Base-by-base conservation (phyloP, 2,797 vertebrate species). In the Micromesistius poutassou region DNA sequence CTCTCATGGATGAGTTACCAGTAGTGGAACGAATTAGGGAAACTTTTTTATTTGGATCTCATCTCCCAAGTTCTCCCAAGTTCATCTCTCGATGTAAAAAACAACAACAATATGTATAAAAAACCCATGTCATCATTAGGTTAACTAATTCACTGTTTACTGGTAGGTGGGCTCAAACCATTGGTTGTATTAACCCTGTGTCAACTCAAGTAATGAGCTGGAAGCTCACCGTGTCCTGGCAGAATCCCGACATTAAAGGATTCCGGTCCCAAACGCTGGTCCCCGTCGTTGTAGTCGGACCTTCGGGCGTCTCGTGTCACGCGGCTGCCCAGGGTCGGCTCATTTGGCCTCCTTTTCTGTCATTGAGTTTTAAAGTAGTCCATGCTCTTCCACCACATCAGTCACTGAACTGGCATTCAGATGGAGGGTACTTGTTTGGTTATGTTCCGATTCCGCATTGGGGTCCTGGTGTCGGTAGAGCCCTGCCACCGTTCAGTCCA, bases 21-120 rank as follows among this genome's bases (percentile, higher is more conserved):
- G 55, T 75, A 85, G 84, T 5, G 13, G 8, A 25, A 76, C 9
- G 25, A 68, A 68, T 68, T 68, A 68, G 81, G 66, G 2, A 0
- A 40, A 5, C 72, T 6, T 8, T 79, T 81, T 31, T 30, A 10
- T 71, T 35, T 35, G 33, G 25, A 4, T 46, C 12, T 9, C 5
- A 8, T n/a, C 28, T 71, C 7, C 22, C 55, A 25, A 55, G 16
- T 1, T 5, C 22, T 55, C 16, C 4, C n/a, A 25, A 28, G 22
- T 8, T 68, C 12, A 0, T 68, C 8, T 28, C 25, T 55, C 12
- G 14, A 14, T 62, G 7, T 5, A 28, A 28, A 2, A 66, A 12
- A 28, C 22, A 55, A n/a, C n/a, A n/a, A n/a, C n/a, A 6, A 6
- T 7, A 62, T 62, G 2, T 7, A 62, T 1, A n/a, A 25, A 62